These are phyloP conservation scores for Danio jaintianensis DNA, from an alignment of 2,797 vertebrate genomes.

Conservation along the genomic window DNA sequence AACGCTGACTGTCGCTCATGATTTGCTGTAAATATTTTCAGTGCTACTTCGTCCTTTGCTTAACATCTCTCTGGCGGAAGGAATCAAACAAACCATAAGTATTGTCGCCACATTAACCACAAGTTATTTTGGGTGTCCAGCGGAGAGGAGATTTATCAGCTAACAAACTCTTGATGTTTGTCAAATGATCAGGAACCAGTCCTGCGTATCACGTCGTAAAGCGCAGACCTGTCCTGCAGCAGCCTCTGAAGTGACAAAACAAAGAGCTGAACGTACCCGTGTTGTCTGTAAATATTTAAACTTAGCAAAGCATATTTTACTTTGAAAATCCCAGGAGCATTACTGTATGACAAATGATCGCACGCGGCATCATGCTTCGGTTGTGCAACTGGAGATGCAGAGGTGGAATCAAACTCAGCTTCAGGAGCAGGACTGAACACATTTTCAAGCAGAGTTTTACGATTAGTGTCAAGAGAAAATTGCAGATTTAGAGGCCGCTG, in stretches of 20 bases:
- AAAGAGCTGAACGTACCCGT: conserved; percentile 20
- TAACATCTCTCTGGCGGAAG: conserved; percentile 53
- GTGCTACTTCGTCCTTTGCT: conserved; percentile 49
- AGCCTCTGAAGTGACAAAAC: conserved; percentile 48
- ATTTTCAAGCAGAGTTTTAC: neutral
- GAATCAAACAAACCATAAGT: conserved; percentile 58
- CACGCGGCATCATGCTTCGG: neutral
- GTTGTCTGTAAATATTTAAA: conserved; percentile 46
- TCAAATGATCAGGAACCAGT: conserved; percentile 45
- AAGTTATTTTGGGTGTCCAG: conserved; percentile 54
- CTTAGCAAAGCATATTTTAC: conserved; percentile 33
- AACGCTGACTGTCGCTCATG: conserved; percentile 68
- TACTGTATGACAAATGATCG: conserved; percentile 22
- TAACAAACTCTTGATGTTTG: conserved; percentile 45
- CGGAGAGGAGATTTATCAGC: conserved; percentile 44
- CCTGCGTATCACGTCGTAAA: conserved; percentile 21
- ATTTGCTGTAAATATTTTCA: conserved; percentile 67
- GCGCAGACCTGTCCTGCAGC: conserved; percentile 34
- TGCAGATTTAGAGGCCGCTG: neutral
- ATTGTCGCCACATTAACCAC: conserved; percentile 47
- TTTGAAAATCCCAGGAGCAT: conserved; percentile 25
- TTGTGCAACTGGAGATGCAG: neutral
- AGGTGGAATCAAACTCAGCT: conserved; percentile 10
- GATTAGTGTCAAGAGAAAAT: neutral
- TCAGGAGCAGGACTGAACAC: neutral